These are phyloP conservation scores for mouse (Mus musculus) DNA, from an alignment of 2,113 vertebrate species.

Conservation along the genomic window GRCm39 chr6:36389501-36390000, in stretches of 20 bases:
- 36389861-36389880: neutral
- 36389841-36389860: neutral
- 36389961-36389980: neutral
- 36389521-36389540: neutral
- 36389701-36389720: neutral
- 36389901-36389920: neutral
- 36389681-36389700: neutral
- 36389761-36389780: neutral
- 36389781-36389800: neutral
- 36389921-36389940: neutral
- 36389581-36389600: neutral
- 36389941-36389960: neutral
- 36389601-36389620: neutral
- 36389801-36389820: neutral
- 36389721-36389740: neutral
- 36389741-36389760: neutral
- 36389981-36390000: neutral
- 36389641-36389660: neutral
- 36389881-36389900: neutral
- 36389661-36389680: neutral
- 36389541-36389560: neutral
- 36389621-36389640: neutral
- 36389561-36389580: neutral
- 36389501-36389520: neutral
- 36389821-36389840: neutral